Percentiles rank a stretch among this genome's conserved stretches.
Conservation (phyloP, 2,797 vertebrate genomes). For the Glyptemys insculpta region DNA sequence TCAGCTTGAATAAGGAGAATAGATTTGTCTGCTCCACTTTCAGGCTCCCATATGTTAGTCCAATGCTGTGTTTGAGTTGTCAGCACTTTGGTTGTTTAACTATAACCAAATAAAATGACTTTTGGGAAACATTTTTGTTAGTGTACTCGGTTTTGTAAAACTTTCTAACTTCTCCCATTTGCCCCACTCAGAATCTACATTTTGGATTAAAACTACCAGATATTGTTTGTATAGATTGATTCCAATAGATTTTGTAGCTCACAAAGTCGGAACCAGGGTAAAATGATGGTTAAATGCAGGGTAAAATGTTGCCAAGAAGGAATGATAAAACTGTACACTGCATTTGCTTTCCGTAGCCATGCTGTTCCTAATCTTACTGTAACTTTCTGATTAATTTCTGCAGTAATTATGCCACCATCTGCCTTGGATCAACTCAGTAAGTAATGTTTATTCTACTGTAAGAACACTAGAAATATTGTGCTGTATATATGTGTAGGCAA, state of each 20-base stretch:
- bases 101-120: not conserved
- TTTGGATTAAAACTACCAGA: not conserved
- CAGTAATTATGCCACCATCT: slow-evolving; percentile 99
- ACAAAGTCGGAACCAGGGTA: not conserved
- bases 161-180: not conserved
- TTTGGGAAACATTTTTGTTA: not conserved
- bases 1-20: not conserved
- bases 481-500: not conserved
- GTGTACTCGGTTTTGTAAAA: not conserved
- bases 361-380: not conserved
- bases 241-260: not conserved
- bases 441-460: slow-evolving; percentile 74
- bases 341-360: not conserved
- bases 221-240: not conserved
- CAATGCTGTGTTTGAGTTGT: not conserved
- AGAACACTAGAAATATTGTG: not conserved
- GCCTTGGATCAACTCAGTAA: slow-evolving; percentile 99
- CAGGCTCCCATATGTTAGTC: not conserved
- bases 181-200: not conserved
- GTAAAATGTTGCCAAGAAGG: not conserved
- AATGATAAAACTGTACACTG: not conserved
- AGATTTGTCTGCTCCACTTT: rapidly evolving
- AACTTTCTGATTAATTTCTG: slow-evolving; percentile 60
- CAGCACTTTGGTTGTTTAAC: rapidly evolving
- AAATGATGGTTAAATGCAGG: not conserved